A percentile compares a stretch with the other conserved stretches of the same genome.
Evolutionary conservation across 2,888 invertebrate species (phyloP).

Genomic region (Tenthredo amoena): DNA sequence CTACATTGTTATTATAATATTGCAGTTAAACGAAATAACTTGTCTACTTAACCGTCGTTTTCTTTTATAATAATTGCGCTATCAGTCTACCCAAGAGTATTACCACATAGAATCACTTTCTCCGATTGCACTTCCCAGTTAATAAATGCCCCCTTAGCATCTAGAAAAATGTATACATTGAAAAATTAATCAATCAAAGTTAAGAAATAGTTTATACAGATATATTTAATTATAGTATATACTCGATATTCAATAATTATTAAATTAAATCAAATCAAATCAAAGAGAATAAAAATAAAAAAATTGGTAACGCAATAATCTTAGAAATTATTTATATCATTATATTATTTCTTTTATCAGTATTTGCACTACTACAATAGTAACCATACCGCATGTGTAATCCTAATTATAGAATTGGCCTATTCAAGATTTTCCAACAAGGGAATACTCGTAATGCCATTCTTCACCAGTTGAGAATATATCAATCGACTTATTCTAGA

Average conservation of each 20-base stretch:
- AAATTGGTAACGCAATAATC: slow-evolving; percentile 44
- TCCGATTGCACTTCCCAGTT: slow-evolving; percentile 72
- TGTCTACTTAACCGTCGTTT: slow-evolving; percentile 18
- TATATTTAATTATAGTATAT: neutral
- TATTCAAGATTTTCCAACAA: slow-evolving; percentile 40
- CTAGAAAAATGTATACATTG: slow-evolving; percentile 19
- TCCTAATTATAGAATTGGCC: slow-evolving; percentile 41
- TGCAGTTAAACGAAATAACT: slow-evolving; percentile 45
- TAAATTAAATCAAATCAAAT: slow-evolving; percentile 5
- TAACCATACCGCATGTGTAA: slow-evolving; percentile 45
- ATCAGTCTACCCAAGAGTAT: slow-evolving; percentile 53
- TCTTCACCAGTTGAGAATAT: slow-evolving; percentile 17
- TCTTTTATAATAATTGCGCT: slow-evolving; percentile 54
- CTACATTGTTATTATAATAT: slow-evolving; percentile 42
- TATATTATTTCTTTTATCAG: slow-evolving; percentile 31
- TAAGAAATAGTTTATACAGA: slow-evolving; percentile 45
- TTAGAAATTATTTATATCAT: neutral
- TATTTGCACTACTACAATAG: slow-evolving; percentile 50
- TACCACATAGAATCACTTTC: slow-evolving; percentile 52
- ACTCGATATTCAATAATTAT: neutral
- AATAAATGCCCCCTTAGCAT: slow-evolving; percentile 60
- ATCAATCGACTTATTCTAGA: neutral
- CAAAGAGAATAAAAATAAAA: slow-evolving; percentile 6
- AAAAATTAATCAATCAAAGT: slow-evolving; percentile 41
- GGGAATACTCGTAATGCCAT: slow-evolving; percentile 28